Conservation (phyloP, 2,797 vertebrate species). For the Micropoecilia bifurca region DNA sequence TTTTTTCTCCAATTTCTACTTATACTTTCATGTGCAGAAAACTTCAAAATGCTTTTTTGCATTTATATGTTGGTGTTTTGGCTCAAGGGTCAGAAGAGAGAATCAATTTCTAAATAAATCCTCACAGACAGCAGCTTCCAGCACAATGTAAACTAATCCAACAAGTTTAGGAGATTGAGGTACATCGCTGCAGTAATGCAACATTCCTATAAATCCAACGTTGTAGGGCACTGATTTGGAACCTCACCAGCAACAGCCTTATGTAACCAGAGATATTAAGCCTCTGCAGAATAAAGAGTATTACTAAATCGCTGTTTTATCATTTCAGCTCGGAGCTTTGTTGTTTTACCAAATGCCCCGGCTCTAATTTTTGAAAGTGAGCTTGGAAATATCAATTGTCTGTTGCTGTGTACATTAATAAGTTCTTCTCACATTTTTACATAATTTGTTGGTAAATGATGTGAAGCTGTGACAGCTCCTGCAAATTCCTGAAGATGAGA, state of each 20-base stretch:
- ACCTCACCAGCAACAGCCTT: not conserved
- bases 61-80: not conserved
- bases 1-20: not conserved
- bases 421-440: not conserved
- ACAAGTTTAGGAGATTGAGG: not conserved
- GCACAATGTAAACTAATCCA: constrained; percentile 1
- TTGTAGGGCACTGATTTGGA: constrained; percentile 18
- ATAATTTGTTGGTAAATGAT: not conserved
- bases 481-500: not conserved
- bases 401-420: not conserved
- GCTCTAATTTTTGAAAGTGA: not conserved
- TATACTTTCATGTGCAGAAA: not conserved
- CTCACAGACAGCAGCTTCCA: not conserved
- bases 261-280: constrained; percentile 22
- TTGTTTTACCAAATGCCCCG: constrained; percentile 1
- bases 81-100: not conserved
- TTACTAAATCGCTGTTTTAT: constrained; percentile 5
- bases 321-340: constrained; percentile 8
- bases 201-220: constrained; percentile 8
- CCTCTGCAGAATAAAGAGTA: not conserved
- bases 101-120: constrained; percentile 6
- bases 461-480: not conserved
- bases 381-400: not conserved
- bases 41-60: not conserved
- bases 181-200: not conserved